Evolutionary conservation across 2,888 invertebrate genomes (phyloP).

Genomic region (Andrena minutula): DNA sequence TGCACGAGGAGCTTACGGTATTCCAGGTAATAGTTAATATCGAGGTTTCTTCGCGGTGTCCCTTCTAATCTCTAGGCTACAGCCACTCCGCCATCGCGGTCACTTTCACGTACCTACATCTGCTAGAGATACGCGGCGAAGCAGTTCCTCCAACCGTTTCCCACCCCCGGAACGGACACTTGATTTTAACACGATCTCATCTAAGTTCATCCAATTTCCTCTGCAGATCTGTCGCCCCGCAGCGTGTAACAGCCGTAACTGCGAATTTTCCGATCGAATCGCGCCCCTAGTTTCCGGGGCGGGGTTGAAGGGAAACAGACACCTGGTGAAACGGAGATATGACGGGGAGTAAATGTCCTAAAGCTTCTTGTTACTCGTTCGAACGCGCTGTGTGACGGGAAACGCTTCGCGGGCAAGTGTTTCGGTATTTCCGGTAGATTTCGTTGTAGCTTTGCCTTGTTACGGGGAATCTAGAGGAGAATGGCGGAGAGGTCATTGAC

Average conservation of each 20-base stretch:
- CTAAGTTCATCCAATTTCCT: constrained; percentile 70
- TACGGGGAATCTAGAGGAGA: neutral
- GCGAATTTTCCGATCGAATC: constrained; percentile 69
- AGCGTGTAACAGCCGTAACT: constrained; percentile 69
- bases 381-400: neutral
- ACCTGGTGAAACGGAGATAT: constrained; percentile 18
- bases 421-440: neutral
- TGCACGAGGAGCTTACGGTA: too few species aligned
- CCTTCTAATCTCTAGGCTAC: neutral
- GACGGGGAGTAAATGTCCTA: neutral
- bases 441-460: too few species aligned
- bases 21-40: too few species aligned
- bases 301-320: neutral
- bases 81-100: neutral
- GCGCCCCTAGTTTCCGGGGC: constrained; percentile 16
- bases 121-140: neutral
- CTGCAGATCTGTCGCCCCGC: constrained; percentile 20
- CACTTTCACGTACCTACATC: neutral
- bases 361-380: constrained; percentile 22
- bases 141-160: constrained; percentile 8
- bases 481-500: too few species aligned
- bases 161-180: constrained; percentile 28
- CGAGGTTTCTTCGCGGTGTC: too few species aligned
- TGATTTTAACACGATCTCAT: constrained; percentile 44
- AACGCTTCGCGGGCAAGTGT: neutral